A percentile compares a stretch with the other conserved stretches of the same genome.
These are phyloP conservation scores for Corapipo altera DNA, from an alignment of 2,113 vertebrate genomes.

Conservation along the genomic window DNA sequence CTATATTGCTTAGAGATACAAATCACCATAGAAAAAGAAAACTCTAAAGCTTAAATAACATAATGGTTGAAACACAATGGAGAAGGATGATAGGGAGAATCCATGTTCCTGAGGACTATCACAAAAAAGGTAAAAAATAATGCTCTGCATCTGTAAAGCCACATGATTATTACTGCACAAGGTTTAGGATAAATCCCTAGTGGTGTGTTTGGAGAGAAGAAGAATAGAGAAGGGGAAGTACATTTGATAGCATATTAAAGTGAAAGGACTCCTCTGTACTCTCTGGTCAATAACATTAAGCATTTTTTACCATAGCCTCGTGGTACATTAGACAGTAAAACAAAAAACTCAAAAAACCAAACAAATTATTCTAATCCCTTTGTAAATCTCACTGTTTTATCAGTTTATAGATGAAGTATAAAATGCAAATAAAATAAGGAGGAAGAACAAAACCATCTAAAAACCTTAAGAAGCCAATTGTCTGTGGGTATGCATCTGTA, in stretches of 20 bases:
- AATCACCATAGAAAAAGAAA: not conserved
- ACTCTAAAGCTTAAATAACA: not conserved
- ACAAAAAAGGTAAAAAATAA: not conserved
- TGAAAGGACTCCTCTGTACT: not conserved
- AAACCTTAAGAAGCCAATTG: not conserved
- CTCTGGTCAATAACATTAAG: not conserved
- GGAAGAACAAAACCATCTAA: not conserved
- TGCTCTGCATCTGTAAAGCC: not conserved
- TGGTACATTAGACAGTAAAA: not conserved
- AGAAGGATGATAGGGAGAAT: not conserved
- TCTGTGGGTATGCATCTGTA: not conserved
- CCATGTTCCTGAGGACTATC: not conserved
- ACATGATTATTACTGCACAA: not conserved
- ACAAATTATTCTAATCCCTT: too few species aligned
- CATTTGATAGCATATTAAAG: not conserved
- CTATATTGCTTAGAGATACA: not conserved
- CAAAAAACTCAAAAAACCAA: too few species aligned
- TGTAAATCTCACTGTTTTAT: not conserved
- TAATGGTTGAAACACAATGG: not conserved
- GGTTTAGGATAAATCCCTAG: not conserved
- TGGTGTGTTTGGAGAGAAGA: not conserved
- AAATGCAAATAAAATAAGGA: not conserved
- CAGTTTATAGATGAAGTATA: not conserved
- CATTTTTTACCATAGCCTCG: not conserved
- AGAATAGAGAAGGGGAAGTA: not conserved